Evolutionary conservation across 1,140 invertebrate species (phyloP).

Genomic region (Penaeus vannamei): DNA sequence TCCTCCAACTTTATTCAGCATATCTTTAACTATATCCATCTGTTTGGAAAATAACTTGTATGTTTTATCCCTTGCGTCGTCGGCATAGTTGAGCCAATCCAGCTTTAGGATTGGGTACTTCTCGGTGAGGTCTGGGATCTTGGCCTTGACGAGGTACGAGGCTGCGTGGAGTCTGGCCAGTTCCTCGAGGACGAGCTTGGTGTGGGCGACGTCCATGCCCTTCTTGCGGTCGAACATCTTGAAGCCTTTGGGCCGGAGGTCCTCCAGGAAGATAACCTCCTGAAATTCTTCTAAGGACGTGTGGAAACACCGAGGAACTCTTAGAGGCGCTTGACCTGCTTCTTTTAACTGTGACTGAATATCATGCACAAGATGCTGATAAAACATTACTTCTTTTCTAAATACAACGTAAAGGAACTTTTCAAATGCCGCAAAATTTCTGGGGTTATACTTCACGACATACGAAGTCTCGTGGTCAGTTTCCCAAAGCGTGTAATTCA

Average conservation of each 20-base stretch:
- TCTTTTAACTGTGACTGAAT: background rate
- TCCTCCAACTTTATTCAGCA: background rate
- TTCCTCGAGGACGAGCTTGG: constrained; percentile 23
- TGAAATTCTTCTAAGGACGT: background rate
- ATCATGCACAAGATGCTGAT: too few relatives aligned
- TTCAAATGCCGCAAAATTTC: too few relatives aligned
- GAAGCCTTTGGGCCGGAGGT: constrained; percentile 32
- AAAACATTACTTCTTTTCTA: too few relatives aligned
- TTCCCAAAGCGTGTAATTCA: too few relatives aligned
- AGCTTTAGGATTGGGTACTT: constrained; percentile 4
- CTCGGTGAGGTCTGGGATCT: background rate
- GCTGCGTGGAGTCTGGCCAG: constrained; percentile 45
- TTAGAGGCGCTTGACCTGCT: background rate
- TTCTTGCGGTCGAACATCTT: constrained; percentile 5
- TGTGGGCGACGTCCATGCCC: constrained; percentile 21
- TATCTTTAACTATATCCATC: background rate
- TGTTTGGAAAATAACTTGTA: background rate
- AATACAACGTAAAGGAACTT: too few relatives aligned
- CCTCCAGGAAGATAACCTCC: constrained; percentile 24
- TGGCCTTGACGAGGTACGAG: constrained; percentile 21
- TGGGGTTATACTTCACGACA: too few relatives aligned
- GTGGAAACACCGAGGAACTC: background rate
- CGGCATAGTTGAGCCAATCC: constrained; percentile 14
- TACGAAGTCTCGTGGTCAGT: too few relatives aligned
- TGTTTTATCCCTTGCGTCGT: background rate